Conservation (phyloP, 2,888 invertebrate genomes). For the Lutraria lutraria region DNA sequence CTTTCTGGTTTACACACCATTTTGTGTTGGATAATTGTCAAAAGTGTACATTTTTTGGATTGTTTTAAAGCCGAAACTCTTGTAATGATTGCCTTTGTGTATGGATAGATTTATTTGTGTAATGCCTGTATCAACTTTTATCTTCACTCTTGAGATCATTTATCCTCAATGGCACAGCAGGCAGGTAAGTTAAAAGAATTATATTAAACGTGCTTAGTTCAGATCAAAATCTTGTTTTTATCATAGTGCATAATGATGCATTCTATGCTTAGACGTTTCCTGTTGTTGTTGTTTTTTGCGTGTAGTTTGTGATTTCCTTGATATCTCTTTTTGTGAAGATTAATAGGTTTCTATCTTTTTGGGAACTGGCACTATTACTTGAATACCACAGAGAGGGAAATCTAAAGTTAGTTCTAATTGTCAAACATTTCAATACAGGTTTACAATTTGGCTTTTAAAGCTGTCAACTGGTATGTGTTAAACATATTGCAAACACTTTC, state of each 20-base stretch:
- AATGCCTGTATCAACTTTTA: slow-evolving; percentile 4
- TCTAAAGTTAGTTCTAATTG: too few relatives aligned
- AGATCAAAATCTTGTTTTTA: slow-evolving; percentile 2
- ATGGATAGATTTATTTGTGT: slow-evolving; percentile 6
- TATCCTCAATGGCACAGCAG: slow-evolving; percentile 13
- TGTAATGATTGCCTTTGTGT: not conserved
- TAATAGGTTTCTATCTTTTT: too few relatives aligned
- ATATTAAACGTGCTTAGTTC: not conserved
- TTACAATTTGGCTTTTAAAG: too few relatives aligned
- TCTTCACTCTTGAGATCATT: not conserved
- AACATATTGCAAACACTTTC: too few relatives aligned
- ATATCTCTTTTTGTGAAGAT: too few relatives aligned
- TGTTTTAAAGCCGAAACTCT: not conserved
- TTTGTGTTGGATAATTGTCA: not conserved
- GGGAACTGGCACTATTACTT: too few relatives aligned
- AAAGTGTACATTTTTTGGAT: slow-evolving; percentile 10
- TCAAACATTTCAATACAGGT: too few relatives aligned
- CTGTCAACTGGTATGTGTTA: too few relatives aligned
- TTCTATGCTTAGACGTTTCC: not conserved
- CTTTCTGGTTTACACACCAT: not conserved
- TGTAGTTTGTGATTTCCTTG: too few relatives aligned
- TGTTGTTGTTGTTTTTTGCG: not conserved
- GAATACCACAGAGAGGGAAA: too few relatives aligned
- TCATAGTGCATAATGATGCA: not conserved
- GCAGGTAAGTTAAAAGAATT: not conserved